Evolutionary conservation across 2,113 vertebrate species (phyloP), one percentile per base, ranked within the genome.

Genomic region (Lagopus leucura): DNA sequence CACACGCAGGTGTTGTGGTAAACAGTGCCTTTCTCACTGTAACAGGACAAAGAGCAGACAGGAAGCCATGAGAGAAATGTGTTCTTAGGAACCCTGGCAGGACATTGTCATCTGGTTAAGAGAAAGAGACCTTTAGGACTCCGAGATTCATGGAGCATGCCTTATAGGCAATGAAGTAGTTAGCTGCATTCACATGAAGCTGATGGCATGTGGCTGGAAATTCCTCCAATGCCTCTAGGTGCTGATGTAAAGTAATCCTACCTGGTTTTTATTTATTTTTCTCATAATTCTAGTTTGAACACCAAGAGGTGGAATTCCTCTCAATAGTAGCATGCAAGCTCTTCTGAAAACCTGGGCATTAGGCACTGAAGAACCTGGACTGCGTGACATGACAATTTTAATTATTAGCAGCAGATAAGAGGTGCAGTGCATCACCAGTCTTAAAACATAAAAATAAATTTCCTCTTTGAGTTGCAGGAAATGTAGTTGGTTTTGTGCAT

Each of bases 211-310:
- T 78, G 30, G 38, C 34, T 24, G 12, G 76, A 70, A 86, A 81
- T 92, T 78, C 70, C 58, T 81, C 79, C 88, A 36, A 71, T 85
- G 79, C 42, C 40, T 88, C 80, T 64, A 77, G n/a, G 72, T 94
- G 77, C 52, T 93, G 69, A 86, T 60, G 86, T 60, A 86, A 72
- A 90, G 78, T 45, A 84, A 75, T 47, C 32, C 20, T 3, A 32
- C 45, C 45, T 16, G 5, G 21, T 70, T 80, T 86, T 82, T 80
- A 24, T 50, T 91, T 57, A 25, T 36, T 80, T 78, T 67, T 24
- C 10, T 88, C 1, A 3, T 19, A 32, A 24, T 52, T 71, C 47
- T 71, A 21, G 25, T 40, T 34, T 24, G 34, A 64, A 52, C 47
- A 64, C 21, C 20, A 38, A 14, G 34, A 65, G 28, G 13, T 25